Evolutionary conservation across 1,140 invertebrate species (phyloP).

Genomic region (Drosophila novamexicana): DNA sequence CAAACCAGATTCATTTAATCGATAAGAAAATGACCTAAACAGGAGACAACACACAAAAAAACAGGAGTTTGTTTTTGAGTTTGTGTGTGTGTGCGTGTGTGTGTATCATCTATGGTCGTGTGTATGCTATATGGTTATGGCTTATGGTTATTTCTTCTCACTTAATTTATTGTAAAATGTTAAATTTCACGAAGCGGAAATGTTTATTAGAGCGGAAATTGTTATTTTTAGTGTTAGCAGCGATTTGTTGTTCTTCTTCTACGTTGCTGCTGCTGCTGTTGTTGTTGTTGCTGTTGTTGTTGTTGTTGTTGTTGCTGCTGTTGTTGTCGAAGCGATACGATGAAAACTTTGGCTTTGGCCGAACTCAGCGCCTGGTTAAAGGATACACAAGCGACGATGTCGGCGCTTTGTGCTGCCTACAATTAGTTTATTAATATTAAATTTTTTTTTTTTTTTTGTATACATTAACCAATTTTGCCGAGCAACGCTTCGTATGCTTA

Average conservation of each 20-base stretch:
- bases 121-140: slow-evolving; percentile 56
- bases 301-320: slow-evolving; percentile 8
- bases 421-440: slow-evolving; percentile 78
- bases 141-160: slow-evolving; percentile 77
- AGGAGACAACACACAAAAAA: slow-evolving; percentile 7
- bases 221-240: slow-evolving; percentile 82
- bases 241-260: slow-evolving; percentile 47
- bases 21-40: slow-evolving; percentile 48
- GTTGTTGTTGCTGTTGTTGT: slow-evolving; percentile 30
- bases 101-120: slow-evolving; percentile 12
- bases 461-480: slow-evolving; percentile 8
- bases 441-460: slow-evolving; percentile 15
- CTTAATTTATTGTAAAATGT: slow-evolving; percentile 83
- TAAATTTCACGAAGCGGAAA: slow-evolving; percentile 84
- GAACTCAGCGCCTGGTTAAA: slow-evolving; percentile 28
- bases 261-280: slow-evolving; percentile 10
- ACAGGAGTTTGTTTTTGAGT: background rate
- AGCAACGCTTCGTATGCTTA: slow-evolving; percentile 29
- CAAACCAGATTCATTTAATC: slow-evolving; percentile 45
- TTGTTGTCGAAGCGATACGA: slow-evolving; percentile 45
- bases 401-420: slow-evolving; percentile 47
- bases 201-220: slow-evolving; percentile 84
- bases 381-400: slow-evolving; percentile 21
- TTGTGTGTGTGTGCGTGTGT: slow-evolving; percentile 25
- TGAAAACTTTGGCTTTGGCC: slow-evolving; percentile 17